These are phyloP conservation scores for Synergus laeviventris DNA, from an alignment of 2,888 invertebrate species.

Conservation along the genomic window DNA sequence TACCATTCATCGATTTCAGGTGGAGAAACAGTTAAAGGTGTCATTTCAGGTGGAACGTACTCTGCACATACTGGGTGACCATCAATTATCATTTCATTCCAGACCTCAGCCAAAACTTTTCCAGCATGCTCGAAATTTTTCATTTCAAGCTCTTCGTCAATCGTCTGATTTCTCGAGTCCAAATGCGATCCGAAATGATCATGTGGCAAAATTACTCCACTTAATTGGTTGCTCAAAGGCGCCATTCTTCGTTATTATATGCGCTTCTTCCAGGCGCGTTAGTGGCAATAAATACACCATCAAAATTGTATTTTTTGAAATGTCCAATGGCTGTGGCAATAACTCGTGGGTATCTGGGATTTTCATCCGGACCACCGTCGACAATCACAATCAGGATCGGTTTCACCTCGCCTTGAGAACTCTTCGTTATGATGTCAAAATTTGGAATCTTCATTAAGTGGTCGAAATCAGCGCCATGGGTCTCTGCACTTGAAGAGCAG, in stretches of 20 bases:
- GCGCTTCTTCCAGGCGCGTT: conserved; percentile 70
- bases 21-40: background rate
- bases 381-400: conserved; percentile 62
- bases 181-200: conserved; percentile 66
- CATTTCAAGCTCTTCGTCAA: conserved; percentile 65
- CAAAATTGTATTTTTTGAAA: conserved; percentile 59
- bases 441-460: conserved; percentile 52
- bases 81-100: conserved; percentile 62
- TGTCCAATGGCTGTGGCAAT: conserved; percentile 56
- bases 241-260: conserved; percentile 69
- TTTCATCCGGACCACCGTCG: conserved; percentile 62
- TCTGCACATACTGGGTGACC: conserved; percentile 48
- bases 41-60: conserved; percentile 40
- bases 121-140: conserved; percentile 68
- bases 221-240: conserved; percentile 65
- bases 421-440: conserved; percentile 49
- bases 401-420: conserved; percentile 52
- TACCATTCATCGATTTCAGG: conserved; percentile 39
- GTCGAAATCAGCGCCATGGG: conserved; percentile 53
- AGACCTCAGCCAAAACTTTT: conserved; percentile 64
- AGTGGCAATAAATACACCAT: conserved; percentile 64
- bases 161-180: conserved; percentile 59
- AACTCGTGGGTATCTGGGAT: conserved; percentile 57
- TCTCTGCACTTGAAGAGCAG: conserved; percentile 56
- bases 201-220: conserved; percentile 65